Conservation (phyloP, 2,888 invertebrate species). For the Nasonia oneida region DNA sequence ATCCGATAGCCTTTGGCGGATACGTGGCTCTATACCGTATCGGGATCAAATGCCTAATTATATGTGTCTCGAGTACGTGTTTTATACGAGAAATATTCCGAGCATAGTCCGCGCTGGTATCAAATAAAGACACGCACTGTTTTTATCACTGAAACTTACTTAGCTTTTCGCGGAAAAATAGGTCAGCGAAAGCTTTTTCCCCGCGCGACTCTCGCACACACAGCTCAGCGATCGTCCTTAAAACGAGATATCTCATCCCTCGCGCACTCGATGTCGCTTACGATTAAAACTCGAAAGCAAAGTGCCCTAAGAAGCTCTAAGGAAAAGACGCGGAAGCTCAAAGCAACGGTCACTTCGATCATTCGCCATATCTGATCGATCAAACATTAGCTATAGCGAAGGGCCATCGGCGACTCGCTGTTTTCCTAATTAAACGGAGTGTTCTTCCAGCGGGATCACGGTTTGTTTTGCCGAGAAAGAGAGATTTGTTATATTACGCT, state of each 20-base stretch:
- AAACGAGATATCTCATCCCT: not conserved
- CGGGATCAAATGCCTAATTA: not conserved
- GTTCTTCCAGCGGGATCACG: not conserved
- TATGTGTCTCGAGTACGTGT: not conserved
- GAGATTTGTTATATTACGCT: not conserved
- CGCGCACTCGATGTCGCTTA: not conserved
- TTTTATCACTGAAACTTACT: too few relatives aligned
- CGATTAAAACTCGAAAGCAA: conserved; percentile 8
- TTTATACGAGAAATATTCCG: too few relatives aligned
- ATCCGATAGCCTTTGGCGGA: not conserved
- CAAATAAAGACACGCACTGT: too few relatives aligned
- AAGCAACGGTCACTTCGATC: not conserved
- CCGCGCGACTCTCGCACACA: too few relatives aligned
- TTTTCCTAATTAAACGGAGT: not conserved
- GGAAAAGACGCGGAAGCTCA: not conserved
- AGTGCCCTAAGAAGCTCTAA: not conserved
- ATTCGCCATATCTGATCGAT: conserved; percentile 2
- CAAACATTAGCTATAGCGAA: not conserved
- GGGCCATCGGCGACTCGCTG: not conserved
- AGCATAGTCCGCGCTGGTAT: too few relatives aligned
- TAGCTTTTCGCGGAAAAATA: too few relatives aligned
- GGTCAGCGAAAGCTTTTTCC: too few relatives aligned
- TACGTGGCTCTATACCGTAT: too few relatives aligned
- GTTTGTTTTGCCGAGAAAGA: not conserved
- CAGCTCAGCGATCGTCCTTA: too few relatives aligned